Percentiles rank a stretch among this genome's conserved stretches.
Evolutionary conservation across 1,140 invertebrate genomes (phyloP).

Genomic region (Drosophila cardini): DNA sequence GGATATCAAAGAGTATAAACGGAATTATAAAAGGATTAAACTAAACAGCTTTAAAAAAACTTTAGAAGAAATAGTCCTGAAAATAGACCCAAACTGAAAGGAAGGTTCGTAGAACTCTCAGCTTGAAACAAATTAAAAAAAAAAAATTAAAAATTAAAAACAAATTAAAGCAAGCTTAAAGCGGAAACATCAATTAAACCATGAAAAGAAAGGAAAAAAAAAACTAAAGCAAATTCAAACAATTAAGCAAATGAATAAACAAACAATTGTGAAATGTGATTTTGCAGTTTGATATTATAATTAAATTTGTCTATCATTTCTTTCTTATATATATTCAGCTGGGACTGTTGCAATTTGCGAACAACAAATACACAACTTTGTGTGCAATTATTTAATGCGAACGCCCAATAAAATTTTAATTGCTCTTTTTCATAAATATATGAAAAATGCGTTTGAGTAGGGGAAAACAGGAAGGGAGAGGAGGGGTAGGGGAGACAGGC

Average conservation of each 20-base stretch:
- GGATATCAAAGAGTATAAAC: too few relatives aligned
- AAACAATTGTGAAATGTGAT: slow-evolving; percentile 20
- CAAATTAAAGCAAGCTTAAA: slow-evolving; percentile 21
- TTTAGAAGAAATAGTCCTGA: too few relatives aligned
- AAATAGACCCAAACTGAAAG: too few relatives aligned
- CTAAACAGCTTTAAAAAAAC: too few relatives aligned
- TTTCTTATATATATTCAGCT: slow-evolving; percentile 24
- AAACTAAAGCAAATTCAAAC: slow-evolving; percentile 26
- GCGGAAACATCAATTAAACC: slow-evolving; percentile 20
- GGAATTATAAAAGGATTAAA: too few relatives aligned
- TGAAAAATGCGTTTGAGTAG: slow-evolving; percentile 42
- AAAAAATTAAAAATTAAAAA: too few relatives aligned
- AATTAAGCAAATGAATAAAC: slow-evolving; percentile 34
- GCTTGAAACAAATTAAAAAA: too few relatives aligned
- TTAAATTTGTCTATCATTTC: slow-evolving; percentile 32
- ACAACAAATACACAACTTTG: slow-evolving; percentile 56
- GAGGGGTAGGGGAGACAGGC: neutral
- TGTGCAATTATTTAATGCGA: slow-evolving; percentile 75
- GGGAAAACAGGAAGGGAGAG: neutral
- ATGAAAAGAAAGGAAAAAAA: too few relatives aligned
- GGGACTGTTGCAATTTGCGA: slow-evolving; percentile 39
- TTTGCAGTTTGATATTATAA: slow-evolving; percentile 24
- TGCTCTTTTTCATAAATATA: slow-evolving; percentile 56
- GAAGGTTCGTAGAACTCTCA: too few relatives aligned
- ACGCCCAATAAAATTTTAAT: slow-evolving; percentile 74